Base-by-base conservation (phyloP, 92 coral and sea anemone genomes). In the Paragorgia papillata region DNA sequence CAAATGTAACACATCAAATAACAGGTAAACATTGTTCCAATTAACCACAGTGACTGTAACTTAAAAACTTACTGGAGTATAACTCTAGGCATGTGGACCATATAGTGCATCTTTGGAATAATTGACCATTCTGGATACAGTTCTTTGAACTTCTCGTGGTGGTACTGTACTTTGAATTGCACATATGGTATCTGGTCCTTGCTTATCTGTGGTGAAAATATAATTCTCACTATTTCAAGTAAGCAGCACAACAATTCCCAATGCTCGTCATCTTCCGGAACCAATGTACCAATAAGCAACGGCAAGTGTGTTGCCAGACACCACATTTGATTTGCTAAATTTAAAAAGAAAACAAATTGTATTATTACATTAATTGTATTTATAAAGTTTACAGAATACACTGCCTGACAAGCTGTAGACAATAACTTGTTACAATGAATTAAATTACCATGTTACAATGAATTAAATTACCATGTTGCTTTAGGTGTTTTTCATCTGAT, bases 321-420 rank as follows among this genome's bases (percentile, higher is more conserved):
- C 94, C 90, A 89, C 84, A 86, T 83, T 68, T 89, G 94, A 74
- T 79, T 73, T 73, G 94, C 94, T 86, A 43, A 43, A 79, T n/a
- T n/a, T n/a, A n/a, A n/a, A n/a, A n/a, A n/a, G n/a, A n/a, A n/a
- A n/a, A n/a, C n/a, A n/a, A n/a, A n/a, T n/a, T n/a, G n/a, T n/a
- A n/a, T n/a, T n/a, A n/a, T n/a, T n/a, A n/a, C n/a, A n/a, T n/a
- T n/a, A n/a, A n/a, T n/a, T n/a, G n/a, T n/a, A n/a, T n/a, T n/a
- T n/a, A n/a, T n/a, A n/a, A n/a, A n/a, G n/a, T n/a, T n/a, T n/a
- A n/a, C n/a, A n/a, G n/a, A n/a, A n/a, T n/a, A n/a, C n/a, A n/a
- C n/a, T n/a, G n/a, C n/a, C n/a, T n/a, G n/a, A n/a, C n/a, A n/a
- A n/a, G n/a, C n/a, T n/a, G n/a, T n/a, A n/a, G n/a, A n/a, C n/a